Evolutionary conservation across 2,888 invertebrate genomes (phyloP), one percentile per base, ranked within the genome.

Genomic region (Volucella zonaria): DNA sequence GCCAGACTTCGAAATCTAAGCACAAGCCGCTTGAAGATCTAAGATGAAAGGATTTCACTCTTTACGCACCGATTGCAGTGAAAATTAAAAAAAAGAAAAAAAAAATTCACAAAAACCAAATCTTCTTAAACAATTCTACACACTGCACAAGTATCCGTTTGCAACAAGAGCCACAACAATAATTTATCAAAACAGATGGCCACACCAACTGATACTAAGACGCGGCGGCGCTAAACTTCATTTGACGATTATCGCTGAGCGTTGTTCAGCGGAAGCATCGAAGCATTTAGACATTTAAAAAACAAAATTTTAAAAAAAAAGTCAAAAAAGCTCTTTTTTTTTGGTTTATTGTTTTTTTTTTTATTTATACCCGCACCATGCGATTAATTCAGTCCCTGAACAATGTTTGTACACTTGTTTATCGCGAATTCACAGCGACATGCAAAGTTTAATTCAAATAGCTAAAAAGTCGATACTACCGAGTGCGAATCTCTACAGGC

Each of bases 261-360:
- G 74, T 45, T 31, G 31, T 66, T 71, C 83, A 71, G 49, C 83
- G 82, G 79, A 83, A 79, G 79, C 75, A 70, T 54, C 59, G 58
- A 64, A 51, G 51, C 74, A 64, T 79, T 64, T 59, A 70, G 62
- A 42, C 76, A 76, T 68, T 66, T 68, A 49, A 75, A 67, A 81
- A 75, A 80, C 54, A 6, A 31, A 6, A 31, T 6, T 6, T 6
- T 6, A 31, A 31, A 31, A 23, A 23, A 3, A 31, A 31, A 31
- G 0, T 31, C 31, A 31, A 31, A 31, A 31, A 31, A 31, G 31
- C 31, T 31, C 61, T 66, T 75, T 79, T 68, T 56, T 62, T 61
- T 49, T 58, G 18, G 23, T 66, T 77, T 15, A 52, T 52, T 64
- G 52, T 66, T 61, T 74, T 52, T 45, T 14, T 47, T 38, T 42